Conservation (phyloP, 2,113 vertebrate species). For the Nesospiza acunhae region DNA sequence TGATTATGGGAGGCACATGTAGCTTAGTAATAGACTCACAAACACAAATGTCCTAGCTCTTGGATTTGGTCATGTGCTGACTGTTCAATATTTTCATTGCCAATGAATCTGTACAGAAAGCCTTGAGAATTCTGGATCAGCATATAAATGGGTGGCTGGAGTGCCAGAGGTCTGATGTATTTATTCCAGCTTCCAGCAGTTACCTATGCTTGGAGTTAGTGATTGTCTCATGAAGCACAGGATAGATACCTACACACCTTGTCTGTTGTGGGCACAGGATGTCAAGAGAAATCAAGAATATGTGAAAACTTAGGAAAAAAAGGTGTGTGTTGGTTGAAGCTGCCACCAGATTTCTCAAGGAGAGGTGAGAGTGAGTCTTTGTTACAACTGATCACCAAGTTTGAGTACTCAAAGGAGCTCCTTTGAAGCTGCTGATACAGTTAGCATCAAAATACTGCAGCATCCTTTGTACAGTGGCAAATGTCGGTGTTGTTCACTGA, state of each 20-base stretch:
- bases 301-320: background rate
- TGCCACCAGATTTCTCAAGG: background rate
- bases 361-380: background rate
- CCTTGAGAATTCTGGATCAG: background rate
- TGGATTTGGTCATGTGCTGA: background rate
- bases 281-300: background rate
- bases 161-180: background rate
- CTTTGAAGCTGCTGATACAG: background rate
- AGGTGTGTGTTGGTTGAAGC: background rate
- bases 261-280: background rate
- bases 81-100: conserved; percentile 1
- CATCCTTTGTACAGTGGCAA: background rate
- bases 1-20: background rate
- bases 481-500: background rate
- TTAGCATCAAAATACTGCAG: background rate
- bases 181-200: background rate
- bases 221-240: background rate
- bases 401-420: background rate
- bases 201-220: background rate
- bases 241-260: background rate
- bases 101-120: background rate
- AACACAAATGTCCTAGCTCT: background rate
- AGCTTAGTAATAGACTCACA: background rate
- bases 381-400: background rate
- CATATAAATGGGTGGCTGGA: background rate